Conservation (phyloP, 30 jellyfish, hydroid and myxozoan genomes). For the Pseudorhiza aurosa region DNA sequence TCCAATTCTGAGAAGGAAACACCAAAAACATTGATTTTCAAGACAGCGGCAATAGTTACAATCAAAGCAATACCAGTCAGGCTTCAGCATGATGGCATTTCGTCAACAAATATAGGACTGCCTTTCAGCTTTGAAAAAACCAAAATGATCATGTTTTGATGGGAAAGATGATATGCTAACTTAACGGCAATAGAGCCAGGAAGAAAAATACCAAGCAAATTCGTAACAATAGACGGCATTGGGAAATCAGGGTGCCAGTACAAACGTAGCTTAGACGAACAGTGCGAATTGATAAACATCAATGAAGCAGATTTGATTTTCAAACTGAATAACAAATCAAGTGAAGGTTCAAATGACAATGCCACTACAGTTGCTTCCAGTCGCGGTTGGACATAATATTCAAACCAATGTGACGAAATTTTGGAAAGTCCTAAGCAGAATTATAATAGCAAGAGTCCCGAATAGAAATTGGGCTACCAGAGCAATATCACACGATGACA, state of each 20-base stretch:
- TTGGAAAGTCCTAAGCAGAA: conserved; percentile 4
- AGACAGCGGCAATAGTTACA: too few species aligned
- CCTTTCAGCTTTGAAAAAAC: too few species aligned
- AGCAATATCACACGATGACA: too few species aligned
- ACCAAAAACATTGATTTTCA: too few species aligned
- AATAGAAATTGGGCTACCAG: too few species aligned
- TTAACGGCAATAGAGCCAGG: neutral
- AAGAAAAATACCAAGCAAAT: neutral
- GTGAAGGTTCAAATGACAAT: neutral
- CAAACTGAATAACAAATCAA: conserved; percentile 1
- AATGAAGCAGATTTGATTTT: neutral
- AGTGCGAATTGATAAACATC: conserved; percentile 14
- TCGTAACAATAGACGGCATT: neutral
- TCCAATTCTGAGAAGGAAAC: conserved; percentile 23
- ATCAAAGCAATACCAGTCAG: too few species aligned
- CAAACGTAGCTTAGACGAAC: neutral
- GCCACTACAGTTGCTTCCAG: neutral
- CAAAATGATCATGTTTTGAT: too few species aligned
- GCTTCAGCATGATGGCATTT: too few species aligned
- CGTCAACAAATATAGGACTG: too few species aligned
- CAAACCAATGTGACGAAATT: conserved; percentile 10
- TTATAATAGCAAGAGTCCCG: too few species aligned
- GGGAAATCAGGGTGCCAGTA: neutral
- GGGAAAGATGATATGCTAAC: conserved; percentile 26
- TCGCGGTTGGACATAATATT: conserved; percentile 33